These are phyloP conservation scores for Eristalis pertinax DNA, from an alignment of 2,888 invertebrate species.

Conservation along the genomic window DNA sequence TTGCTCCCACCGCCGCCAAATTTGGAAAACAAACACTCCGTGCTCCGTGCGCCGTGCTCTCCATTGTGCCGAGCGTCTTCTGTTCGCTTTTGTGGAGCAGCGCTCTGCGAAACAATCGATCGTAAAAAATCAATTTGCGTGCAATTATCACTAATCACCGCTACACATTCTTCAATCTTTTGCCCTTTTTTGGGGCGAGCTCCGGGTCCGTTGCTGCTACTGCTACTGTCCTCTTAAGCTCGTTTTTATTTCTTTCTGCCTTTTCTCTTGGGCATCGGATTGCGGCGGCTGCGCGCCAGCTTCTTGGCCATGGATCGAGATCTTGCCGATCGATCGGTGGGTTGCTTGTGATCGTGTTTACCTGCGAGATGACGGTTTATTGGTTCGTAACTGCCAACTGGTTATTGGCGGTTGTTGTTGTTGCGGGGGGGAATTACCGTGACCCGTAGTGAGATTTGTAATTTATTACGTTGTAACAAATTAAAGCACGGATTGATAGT, in stretches of 20 bases:
- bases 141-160: constrained; percentile 72
- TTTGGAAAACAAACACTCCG: constrained; percentile 42
- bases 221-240: constrained; percentile 49
- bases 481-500: constrained; percentile 48
- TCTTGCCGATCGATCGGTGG: neutral
- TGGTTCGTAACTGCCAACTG: constrained; percentile 26
- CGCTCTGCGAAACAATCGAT: constrained; percentile 53
- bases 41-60: constrained; percentile 28
- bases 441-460: constrained; percentile 63
- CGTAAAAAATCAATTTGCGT: constrained; percentile 73
- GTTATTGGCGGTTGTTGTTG: neutral
- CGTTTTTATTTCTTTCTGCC: neutral
- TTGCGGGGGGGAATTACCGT: constrained; percentile 48
- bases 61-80: constrained; percentile 43
- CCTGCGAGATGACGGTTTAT: constrained; percentile 7
- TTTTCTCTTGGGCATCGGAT: neutral
- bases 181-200: constrained; percentile 67
- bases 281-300: too few relatives aligned
- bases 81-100: neutral
- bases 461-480: constrained; percentile 69
- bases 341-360: neutral
- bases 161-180: constrained; percentile 67
- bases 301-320: constrained; percentile 27
- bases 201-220: constrained; percentile 8
- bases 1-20: constrained; percentile 5